Conservation (phyloP, 2,113 vertebrate species). For the Meleagris gallopavo region DNA sequence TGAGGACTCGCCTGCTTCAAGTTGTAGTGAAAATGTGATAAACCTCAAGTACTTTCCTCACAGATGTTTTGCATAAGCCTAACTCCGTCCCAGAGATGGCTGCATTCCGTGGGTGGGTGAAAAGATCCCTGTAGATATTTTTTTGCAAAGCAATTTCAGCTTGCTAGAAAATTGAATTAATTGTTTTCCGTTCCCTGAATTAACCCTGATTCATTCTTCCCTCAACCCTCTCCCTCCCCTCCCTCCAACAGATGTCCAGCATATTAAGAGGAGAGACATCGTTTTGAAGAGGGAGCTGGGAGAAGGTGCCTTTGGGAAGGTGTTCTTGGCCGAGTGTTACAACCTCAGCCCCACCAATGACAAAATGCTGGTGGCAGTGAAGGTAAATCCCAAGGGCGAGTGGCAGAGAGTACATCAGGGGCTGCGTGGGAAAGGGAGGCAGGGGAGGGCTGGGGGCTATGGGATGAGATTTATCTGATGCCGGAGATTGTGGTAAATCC, state of each 20-base stretch:
- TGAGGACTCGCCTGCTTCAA: not conserved
- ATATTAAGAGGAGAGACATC: slow-evolving; percentile 97
- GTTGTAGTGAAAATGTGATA: not conserved
- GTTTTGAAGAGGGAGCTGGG: slow-evolving; percentile 97
- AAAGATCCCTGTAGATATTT: slow-evolving; percentile 47
- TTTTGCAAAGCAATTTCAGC: slow-evolving; percentile 9
- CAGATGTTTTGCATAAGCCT: slow-evolving; percentile 54
- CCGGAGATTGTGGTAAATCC: slow-evolving; percentile 14
- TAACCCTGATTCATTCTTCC: slow-evolving; percentile 59
- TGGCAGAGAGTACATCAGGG: not conserved
- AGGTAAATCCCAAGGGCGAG: slow-evolving; percentile 79
- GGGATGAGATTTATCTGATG: not conserved
- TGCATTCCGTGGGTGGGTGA: not conserved
- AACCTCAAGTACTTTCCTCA: not conserved
- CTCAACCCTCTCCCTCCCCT: slow-evolving; percentile 54
- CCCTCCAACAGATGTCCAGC: slow-evolving; percentile 89
- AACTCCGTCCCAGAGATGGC: slow-evolving; percentile 11
- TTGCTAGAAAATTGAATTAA: slow-evolving; percentile 52
- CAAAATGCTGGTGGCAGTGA: slow-evolving; percentile 97
- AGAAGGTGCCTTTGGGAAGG: slow-evolving; percentile 98
- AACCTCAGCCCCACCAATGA: slow-evolving; percentile 97
- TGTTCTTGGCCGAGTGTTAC: slow-evolving; percentile 98
- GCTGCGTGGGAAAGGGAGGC: slow-evolving; percentile 38
- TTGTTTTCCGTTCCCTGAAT: slow-evolving; percentile 53
- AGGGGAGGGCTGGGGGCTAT: slow-evolving; percentile 33